These are phyloP conservation scores for Periparus ater DNA, from an alignment of 2,797 vertebrate species.

Conservation along the genomic window DNA sequence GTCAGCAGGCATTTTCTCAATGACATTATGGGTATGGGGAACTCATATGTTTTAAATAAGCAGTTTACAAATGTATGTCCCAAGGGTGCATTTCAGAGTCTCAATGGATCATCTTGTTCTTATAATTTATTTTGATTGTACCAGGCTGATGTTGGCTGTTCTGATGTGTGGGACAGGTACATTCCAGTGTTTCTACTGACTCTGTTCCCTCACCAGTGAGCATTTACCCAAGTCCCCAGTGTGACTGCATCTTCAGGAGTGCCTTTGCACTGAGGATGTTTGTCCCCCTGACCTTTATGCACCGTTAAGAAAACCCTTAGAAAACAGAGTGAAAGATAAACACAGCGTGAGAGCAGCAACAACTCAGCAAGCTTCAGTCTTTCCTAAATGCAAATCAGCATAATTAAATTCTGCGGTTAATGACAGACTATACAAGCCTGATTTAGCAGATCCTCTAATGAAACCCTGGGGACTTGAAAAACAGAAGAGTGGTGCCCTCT, in stretches of 20 bases:
- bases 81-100: neutral
- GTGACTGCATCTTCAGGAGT: neutral
- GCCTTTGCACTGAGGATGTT: neutral
- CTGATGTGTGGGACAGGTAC: neutral
- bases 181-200: neutral
- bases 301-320: neutral
- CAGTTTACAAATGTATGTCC: neutral
- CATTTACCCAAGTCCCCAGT: neutral
- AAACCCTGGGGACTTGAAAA: slow-evolving; percentile 27
- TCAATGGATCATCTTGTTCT: neutral
- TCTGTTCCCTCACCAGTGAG: neutral
- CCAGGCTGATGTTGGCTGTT: neutral
- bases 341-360: neutral
- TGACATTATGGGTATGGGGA: neutral
- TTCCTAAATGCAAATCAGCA: slow-evolving; percentile 37
- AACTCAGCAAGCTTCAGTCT: slow-evolving; percentile 39
- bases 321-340: slow-evolving; percentile 10
- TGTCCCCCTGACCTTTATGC: slow-evolving; percentile 5
- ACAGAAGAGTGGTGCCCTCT: neutral
- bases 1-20: neutral
- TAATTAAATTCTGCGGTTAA: slow-evolving; percentile 49
- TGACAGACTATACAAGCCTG: slow-evolving; percentile 5
- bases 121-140: neutral
- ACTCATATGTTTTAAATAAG: neutral
- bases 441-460: slow-evolving; percentile 57